A percentile compares a stretch with the other conserved stretches of the same genome.
Conservation (phyloP, 2,888 invertebrate genomes). For the Tanaodytes sp. region DNA sequence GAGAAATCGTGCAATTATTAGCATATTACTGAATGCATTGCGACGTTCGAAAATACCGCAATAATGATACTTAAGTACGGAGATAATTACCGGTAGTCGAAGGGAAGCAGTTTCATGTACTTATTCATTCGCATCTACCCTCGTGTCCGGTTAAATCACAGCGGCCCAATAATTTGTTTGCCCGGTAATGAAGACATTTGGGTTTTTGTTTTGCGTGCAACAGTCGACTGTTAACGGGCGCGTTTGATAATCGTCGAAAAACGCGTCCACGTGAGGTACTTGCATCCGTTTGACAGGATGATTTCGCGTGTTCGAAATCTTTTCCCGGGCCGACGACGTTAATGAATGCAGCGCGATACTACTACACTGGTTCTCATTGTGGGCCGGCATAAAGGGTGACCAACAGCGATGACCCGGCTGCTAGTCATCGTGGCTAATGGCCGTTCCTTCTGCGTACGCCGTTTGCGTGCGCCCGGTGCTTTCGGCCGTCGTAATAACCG, state of each 20-base stretch:
- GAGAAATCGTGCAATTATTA: no score
- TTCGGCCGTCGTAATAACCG: constrained; percentile 61
- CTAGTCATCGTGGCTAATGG: constrained; percentile 69
- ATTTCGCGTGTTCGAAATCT: constrained; percentile 49
- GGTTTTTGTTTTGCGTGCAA: constrained; percentile 11
- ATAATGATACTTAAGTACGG: no score
- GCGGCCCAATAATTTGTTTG: background rate
- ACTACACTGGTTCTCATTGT: constrained; percentile 58
- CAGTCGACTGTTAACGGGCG: constrained; percentile 1
- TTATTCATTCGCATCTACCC: background rate
- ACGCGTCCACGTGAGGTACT: constrained; percentile 4
- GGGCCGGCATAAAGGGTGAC: constrained; percentile 58
- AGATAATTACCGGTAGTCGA: no score
- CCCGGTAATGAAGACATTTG: constrained; percentile 24
- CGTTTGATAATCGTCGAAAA: constrained; percentile 35
- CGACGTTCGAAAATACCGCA: no score
- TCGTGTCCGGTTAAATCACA: no score
- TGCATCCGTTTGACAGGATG: constrained; percentile 26
- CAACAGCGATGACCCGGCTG: constrained; percentile 64
- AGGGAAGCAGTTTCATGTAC: background rate
- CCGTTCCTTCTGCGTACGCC: constrained; percentile 57
- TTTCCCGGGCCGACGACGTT: constrained; percentile 47
- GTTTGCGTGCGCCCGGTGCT: constrained; percentile 50
- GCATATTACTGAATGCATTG: no score
- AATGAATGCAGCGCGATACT: constrained; percentile 63